phyloP scores from a whole-genome alignment of 1,140 invertebrate species.

The Magallana ariakensis region DNA sequence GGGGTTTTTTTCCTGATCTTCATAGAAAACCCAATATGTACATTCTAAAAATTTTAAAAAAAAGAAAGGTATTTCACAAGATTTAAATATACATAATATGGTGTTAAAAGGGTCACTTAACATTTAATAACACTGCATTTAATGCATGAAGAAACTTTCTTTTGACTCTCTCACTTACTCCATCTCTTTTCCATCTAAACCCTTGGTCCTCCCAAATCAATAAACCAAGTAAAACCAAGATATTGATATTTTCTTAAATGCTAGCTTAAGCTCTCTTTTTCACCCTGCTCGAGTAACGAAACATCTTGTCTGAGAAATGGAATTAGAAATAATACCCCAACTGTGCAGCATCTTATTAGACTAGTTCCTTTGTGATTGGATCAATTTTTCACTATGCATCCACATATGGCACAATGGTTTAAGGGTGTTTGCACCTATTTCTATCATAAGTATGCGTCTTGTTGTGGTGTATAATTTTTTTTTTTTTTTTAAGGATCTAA shows the following conservation, averaged over 20 bases:
- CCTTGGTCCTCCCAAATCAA: background rate
- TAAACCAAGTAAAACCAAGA: slow-evolving; percentile 14
- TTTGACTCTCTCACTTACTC: too few species aligned
- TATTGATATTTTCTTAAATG: slow-evolving; percentile 39
- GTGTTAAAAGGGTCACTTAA: too few species aligned
- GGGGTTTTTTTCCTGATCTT: too few species aligned
- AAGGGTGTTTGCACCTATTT: background rate
- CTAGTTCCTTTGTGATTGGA: slow-evolving; percentile 15
- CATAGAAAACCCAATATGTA: too few species aligned
- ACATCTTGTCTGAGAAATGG: slow-evolving; percentile 31
- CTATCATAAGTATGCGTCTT: background rate
- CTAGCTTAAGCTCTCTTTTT: background rate
- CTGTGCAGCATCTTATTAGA: slow-evolving; percentile 21
- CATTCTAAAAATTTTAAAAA: too few species aligned
- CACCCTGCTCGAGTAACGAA: slow-evolving; percentile 9
- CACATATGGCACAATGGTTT: slow-evolving; percentile 29
- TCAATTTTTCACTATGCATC: background rate
- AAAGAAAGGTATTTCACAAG: too few species aligned
- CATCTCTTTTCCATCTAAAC: too few species aligned
- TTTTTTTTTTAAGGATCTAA: background rate
- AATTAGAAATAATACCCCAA: slow-evolving; percentile 24
- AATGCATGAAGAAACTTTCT: too few species aligned
- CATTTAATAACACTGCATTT: too few species aligned
- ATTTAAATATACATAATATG: too few species aligned
- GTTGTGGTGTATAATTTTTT: background rate